Conservation (phyloP, 2,888 invertebrate genomes). For the Baccha elongata region DNA sequence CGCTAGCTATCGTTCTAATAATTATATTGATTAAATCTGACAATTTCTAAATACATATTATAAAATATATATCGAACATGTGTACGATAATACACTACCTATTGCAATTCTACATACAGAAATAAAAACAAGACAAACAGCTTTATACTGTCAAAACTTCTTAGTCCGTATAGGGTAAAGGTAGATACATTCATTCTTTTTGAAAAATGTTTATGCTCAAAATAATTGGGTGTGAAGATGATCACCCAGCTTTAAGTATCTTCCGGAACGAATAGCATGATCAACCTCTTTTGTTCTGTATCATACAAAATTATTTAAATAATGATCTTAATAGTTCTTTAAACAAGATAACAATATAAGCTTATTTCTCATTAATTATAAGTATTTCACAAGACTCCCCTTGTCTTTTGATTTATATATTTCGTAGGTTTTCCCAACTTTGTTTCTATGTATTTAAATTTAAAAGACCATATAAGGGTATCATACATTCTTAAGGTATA, state of each 20-base stretch:
- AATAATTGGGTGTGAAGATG: conserved; percentile 28
- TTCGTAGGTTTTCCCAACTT: neutral
- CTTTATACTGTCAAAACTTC: too few relatives aligned
- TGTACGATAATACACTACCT: too few relatives aligned
- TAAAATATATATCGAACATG: too few relatives aligned
- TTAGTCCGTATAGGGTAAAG: too few relatives aligned
- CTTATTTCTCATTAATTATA: conserved; percentile 5
- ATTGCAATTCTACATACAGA: too few relatives aligned
- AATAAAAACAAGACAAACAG: too few relatives aligned
- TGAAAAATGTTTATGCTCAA: neutral
- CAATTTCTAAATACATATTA: too few relatives aligned
- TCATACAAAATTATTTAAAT: neutral
- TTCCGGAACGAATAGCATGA: conserved; percentile 14
- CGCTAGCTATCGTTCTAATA: too few relatives aligned
- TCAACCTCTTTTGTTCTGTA: neutral
- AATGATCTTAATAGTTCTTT: conserved; percentile 14
- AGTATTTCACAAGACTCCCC: neutral
- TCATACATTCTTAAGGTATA: neutral
- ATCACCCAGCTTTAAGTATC: neutral
- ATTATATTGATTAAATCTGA: too few relatives aligned
- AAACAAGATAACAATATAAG: conserved; percentile 12
- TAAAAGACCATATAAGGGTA: neutral
- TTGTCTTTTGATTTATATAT: conserved; percentile 16
- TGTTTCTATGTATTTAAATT: conserved; percentile 2
- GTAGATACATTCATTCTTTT: too few relatives aligned